A percentile compares a stretch with the other conserved stretches of the same genome.
These are phyloP conservation scores for Hylaeus volcanicus DNA, from an alignment of 1,140 invertebrate species.

Conservation along the genomic window DNA sequence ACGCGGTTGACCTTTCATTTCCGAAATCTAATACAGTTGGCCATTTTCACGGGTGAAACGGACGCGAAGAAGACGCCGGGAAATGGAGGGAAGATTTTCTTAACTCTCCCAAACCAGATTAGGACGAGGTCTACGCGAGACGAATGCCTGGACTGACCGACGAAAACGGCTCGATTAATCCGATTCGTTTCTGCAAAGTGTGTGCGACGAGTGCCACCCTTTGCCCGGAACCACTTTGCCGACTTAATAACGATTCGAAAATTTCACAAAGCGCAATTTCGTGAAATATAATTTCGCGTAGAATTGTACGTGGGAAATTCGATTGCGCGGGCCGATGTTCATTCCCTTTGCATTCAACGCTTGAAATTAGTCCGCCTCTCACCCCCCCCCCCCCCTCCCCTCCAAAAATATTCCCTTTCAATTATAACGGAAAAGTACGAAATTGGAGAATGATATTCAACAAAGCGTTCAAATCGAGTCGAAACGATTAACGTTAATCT, in stretches of 20 bases:
- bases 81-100: constrained; percentile 26
- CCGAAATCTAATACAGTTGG: constrained; percentile 28
- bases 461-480: no score
- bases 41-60: constrained; percentile 8
- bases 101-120: constrained; percentile 55
- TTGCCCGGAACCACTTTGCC: background rate
- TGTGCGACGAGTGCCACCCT: constrained; percentile 25
- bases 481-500: no score
- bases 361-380: background rate
- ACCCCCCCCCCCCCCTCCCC: no score
- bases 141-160: constrained; percentile 30
- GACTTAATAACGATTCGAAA: background rate
- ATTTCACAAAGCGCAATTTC: background rate
- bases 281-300: background rate
- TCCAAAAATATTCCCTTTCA: background rate
- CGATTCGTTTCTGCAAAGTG: constrained; percentile 40
- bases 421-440: background rate
- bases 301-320: background rate
- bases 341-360: background rate
- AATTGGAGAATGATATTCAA: background rate
- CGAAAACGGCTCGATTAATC: constrained; percentile 56
- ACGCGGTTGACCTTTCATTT: background rate
- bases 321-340: background rate
- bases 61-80: constrained; percentile 8
- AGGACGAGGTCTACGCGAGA: constrained; percentile 57